Evolutionary conservation across 2,888 invertebrate species (phyloP), one percentile per base, ranked within the genome.

Genomic region (Drosophila yooni): DNA sequence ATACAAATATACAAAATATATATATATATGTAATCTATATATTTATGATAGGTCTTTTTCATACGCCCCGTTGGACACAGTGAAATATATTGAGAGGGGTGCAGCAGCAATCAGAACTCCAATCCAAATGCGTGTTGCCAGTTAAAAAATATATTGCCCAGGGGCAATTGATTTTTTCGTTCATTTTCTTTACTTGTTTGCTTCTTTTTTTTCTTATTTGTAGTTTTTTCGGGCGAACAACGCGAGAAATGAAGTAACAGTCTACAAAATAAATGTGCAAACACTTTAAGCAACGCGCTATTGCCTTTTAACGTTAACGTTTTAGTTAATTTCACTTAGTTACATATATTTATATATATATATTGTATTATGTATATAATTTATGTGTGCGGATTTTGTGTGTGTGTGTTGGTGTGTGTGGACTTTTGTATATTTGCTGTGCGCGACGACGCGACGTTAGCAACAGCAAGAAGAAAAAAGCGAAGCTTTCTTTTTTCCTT

Each of bases 121-220:
- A 61, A 62, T 43, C 25, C 70, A 61, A 74, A 68, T 38, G 27
- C 59, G 53, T 63, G 48, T 59, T 58, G 63, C 54, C 38, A 62
- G 43, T 21, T n/a, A 72, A 58, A 74, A 74, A 70, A 69, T 27
- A 69, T 74, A 61, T 84, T 81, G 78, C 74, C 70, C 81, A 70
- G 74, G 63, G 75, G 76, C 78, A 86, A 82, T 86, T 86, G 83
- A 86, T 86, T 88, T 88, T 79, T 83, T 74, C 63, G 65, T 63
- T 67, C 29, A 56, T 56, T 48, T 58, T 52, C 59, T 63, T 51
- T 69, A 31, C 36, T 48, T 29, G 21, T 60, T 53, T 58, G 46
- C 29, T 80, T 74, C 54, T 72, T 76, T 67, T 52, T 70, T 67
- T 36, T 25, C 25, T 25, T 46, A 27, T 54, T 48, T 34, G 57